Base-by-base conservation (phyloP, 2,888 invertebrate genomes). In the Bhutanitis thaidina region DNA sequence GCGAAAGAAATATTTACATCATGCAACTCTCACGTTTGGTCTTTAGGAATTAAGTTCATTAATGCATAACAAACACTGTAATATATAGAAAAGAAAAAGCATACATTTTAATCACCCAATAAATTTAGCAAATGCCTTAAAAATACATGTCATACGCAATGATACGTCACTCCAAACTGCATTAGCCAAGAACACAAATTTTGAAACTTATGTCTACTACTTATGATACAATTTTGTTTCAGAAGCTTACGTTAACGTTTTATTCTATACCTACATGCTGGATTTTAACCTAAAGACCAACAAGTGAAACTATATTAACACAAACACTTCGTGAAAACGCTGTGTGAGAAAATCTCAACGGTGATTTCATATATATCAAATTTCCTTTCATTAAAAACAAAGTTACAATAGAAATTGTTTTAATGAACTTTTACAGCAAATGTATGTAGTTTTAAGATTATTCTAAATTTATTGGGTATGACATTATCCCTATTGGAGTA, bases 381-480 rank as follows among this genome's bases (percentile, higher is more conserved):
- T 76, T 80, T 75, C 79, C 85, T 81, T 77, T 69, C 74, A 85
- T 77, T 77, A 71, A 82, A 85, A 87, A 82, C 75, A 77, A 78
- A 63, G 58, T 55, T 59, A 60, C 59, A 62, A 69, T 71, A 67
- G 58, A 52, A 44, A 53, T 52, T 49, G 56, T 54, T 61, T 65
- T 52, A 56, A 60, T 67, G 71, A 68, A 64, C 64, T 62, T 62
- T 77, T 79, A 82, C 80, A 80, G 57, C 63, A 61, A 57, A 59
- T 59, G 56, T 60, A 69, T 69, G 67, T 71, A 73, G 70, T 67
- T 77, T 78, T 63, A 76, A 79, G 79, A 75, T 68, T 77, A 66
- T 75, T 77, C 85, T 87, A 89, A 88, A 88, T 88, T 89, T 88
- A 89, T 89, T 89, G 89, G 89, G 89, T 86, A 84, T 77, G 74